A percentile compares a stretch with the other conserved stretches of the same genome.
These are phyloP conservation scores for Xerus rutilus DNA, from an alignment of 2,797 vertebrate genomes.

Conservation along the genomic window DNA sequence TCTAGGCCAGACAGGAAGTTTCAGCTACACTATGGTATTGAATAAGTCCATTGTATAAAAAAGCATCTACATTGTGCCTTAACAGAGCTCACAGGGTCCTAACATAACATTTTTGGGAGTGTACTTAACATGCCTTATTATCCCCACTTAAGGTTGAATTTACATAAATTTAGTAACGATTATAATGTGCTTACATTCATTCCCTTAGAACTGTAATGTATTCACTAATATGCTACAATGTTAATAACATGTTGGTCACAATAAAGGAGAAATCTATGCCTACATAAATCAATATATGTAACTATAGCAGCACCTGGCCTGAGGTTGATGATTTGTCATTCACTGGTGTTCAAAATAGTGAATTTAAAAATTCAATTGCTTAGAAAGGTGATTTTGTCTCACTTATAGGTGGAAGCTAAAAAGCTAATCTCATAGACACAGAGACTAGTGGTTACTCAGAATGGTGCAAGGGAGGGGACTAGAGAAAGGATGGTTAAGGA, in stretches of 20 bases:
- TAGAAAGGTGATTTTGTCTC: neutral
- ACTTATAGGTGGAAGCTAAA: neutral
- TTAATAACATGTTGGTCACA: neutral
- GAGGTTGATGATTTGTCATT: neutral
- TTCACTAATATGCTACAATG: neutral
- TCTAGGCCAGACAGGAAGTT: neutral
- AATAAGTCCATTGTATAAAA: neutral
- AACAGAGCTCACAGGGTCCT: neutral
- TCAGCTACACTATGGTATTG: neutral
- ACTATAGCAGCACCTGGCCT: neutral
- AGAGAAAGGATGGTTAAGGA: neutral
- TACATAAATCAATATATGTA: constrained; percentile 3
- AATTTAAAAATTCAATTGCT: constrained; percentile 6
- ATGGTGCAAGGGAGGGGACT: neutral
- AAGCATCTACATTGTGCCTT: neutral
- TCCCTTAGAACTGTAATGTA: neutral
- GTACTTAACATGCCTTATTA: neutral
- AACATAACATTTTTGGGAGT: neutral
- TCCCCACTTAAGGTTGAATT: neutral
- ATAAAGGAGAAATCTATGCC: neutral
- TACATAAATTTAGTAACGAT: constrained; percentile 1
- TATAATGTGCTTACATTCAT: neutral
- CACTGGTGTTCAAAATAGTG: constrained; percentile 13
- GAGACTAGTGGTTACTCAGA: neutral
- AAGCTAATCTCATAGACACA: neutral